Evolutionary conservation across 2,113 vertebrate species (phyloP).

Genomic region (Egretta garzetta): DNA sequence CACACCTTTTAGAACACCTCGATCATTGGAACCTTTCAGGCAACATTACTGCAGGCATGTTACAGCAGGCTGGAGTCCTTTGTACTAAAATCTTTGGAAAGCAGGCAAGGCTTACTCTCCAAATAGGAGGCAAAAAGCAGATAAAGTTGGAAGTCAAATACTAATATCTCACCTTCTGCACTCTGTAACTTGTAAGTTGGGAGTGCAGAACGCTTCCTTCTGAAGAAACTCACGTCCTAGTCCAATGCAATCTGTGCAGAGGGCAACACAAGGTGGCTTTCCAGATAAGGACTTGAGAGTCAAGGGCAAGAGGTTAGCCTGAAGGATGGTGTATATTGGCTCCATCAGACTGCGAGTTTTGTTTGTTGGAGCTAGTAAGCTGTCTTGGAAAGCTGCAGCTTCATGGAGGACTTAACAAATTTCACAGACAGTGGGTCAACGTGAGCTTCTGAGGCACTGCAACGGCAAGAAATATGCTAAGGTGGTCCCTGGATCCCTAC

Average conservation of each 20-base stretch:
- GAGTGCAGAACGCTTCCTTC: not conserved
- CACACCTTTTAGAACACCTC: not conserved
- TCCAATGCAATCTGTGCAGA: not conserved
- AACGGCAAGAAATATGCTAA: not conserved
- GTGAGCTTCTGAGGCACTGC: not conserved
- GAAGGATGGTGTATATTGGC: not conserved
- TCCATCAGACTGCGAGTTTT: not conserved
- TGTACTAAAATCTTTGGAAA: not conserved
- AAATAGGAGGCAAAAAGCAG: not conserved
- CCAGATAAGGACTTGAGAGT: not conserved
- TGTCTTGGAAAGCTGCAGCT: not conserved
- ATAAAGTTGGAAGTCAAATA: not conserved
- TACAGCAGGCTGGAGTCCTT: not conserved
- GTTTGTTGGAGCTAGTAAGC: not conserved
- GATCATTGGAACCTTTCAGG: not conserved
- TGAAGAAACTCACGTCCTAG: not conserved
- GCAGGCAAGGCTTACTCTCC: not conserved
- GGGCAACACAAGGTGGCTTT: not conserved
- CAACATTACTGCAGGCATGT: not conserved
- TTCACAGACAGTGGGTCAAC: not conserved
- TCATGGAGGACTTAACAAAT: not conserved
- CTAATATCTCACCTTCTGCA: not conserved
- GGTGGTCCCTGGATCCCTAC: not conserved
- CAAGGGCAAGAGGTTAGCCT: not conserved
- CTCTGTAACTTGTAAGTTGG: not conserved